Evolutionary conservation across 2,888 invertebrate genomes (phyloP), one percentile per base, ranked within the genome.

Genomic region (Drosophila multiciliata): DNA sequence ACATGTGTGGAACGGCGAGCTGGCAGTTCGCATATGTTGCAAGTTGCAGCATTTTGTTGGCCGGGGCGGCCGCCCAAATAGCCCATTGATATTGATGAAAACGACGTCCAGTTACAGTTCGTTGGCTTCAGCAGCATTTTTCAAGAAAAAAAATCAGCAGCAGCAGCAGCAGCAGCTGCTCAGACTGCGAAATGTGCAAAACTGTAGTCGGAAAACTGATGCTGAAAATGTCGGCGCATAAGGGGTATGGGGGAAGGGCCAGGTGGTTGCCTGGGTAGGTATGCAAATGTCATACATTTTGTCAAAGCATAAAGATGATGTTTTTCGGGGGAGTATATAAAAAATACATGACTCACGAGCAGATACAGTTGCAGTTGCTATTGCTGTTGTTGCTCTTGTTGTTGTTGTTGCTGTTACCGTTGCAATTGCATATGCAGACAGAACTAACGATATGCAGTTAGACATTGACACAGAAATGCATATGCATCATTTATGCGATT

Each of bases 61-160:
- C 26, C 36, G 38, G 23, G 17, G 36, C 54, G 26, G 38, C 79
- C 77, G 69, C 74, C 82, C 68, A 75, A 75, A 74, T 84, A 81
- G 73, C 70, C 81, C 85, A 85, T 83, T 87, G 83, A 87, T 86
- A 87, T 87, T 86, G 87, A 86, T 86, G 86, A 82, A 87, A 86
- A 86, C 83, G 87, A 87, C 85, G 86, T 86, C 87, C 86, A 86
- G 86, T 86, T 85, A 86, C 86, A 86, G 86, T 86, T 86, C 86
- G 86, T 86, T 86, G 86, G 83, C 87, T 85, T 87, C 73, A 76
- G 72, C 73, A 73, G 78, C 87, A 80, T 84, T 85, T 86, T 86
- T 82, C 83, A 83, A 83, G 82, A 78, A 77, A 84, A 81, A 74
- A 83, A 74, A 73, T 65, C 62, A 58, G 73, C 80, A 75, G 59